Base-by-base conservation (phyloP, 1,140 invertebrate species). In the Listronotus oregonensis region DNA sequence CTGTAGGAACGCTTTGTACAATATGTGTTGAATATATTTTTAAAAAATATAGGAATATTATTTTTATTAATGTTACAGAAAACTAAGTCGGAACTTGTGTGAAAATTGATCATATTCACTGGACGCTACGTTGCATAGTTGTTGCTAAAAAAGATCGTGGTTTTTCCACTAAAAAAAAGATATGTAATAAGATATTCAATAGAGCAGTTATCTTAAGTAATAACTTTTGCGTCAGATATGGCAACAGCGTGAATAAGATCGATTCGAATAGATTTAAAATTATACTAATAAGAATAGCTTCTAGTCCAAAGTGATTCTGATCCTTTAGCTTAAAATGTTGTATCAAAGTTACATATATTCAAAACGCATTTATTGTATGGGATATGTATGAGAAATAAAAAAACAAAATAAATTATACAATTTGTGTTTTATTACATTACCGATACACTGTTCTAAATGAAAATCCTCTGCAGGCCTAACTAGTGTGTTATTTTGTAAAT, bases 351-450 rank as follows among this genome's bases (percentile, higher is more conserved):
- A 75, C 71, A 74, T 76, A 76, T 73, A 55, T 74, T 77, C 74
- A 68, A 77, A 75, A 73, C 69, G 77, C 75, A 77, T 69, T 77
- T 78, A 77, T 75, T 78, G 77, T 78, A 78, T 78, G 77, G 77
- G 77, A 77, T 76, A 77, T 78, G 75, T 77, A 77, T 76, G 77
- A 77, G 76, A 78, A 37, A 73, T 76, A 76, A 75, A 74, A 67
- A 69, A n/a, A n/a, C n/a, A n/a, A n/a, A n/a, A n/a, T n/a, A n/a
- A n/a, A n/a, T n/a, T n/a, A n/a, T n/a, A n/a, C n/a, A n/a, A n/a
- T n/a, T n/a, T n/a, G n/a, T n/a, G n/a, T n/a, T n/a, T n/a, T n/a
- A n/a, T n/a, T n/a, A n/a, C n/a, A n/a, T n/a, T n/a, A n/a, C n/a
- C n/a, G n/a, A n/a, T n/a, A n/a, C n/a, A n/a, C n/a, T n/a, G n/a